A percentile compares a stretch with the other conserved stretches of the same genome.
Evolutionary conservation across 2,113 vertebrate genomes (phyloP).

Genomic region (Neopipo cinnamomea): DNA sequence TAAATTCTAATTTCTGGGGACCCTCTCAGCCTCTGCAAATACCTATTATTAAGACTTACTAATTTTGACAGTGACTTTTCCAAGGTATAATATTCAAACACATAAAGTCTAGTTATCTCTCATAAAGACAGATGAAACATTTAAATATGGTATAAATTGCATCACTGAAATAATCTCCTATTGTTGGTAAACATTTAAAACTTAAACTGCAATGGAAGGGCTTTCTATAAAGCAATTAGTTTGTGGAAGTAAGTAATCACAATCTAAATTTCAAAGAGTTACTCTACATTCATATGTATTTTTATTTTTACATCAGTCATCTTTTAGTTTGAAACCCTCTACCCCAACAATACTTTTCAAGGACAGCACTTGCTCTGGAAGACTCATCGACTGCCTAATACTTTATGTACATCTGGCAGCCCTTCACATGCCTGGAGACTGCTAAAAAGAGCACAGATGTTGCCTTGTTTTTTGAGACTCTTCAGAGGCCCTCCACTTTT

Average conservation of each 20-base stretch:
- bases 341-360: neutral
- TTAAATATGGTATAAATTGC: neutral
- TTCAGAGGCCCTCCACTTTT: neutral
- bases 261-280: neutral
- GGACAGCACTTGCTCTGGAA: neutral
- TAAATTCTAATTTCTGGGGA: too few relatives aligned
- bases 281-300: neutral
- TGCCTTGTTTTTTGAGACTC: neutral
- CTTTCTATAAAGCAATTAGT: neutral
- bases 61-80: neutral
- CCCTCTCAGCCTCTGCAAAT: too few relatives aligned
- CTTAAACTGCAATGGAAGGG: neutral
- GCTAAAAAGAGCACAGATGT: neutral
- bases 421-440: fast-evolving
- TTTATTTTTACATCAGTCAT: neutral
- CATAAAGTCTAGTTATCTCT: neutral
- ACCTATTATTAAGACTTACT: neutral
- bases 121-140: neutral
- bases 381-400: neutral
- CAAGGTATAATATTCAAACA: neutral
- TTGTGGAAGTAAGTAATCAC: neutral
- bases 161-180: neutral
- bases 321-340: neutral
- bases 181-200: neutral
- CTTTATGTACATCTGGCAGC: neutral